Evolutionary conservation across 2,797 vertebrate species (phyloP), one percentile per base, ranked within the genome.

Genomic region (Manis pentadactyla): DNA sequence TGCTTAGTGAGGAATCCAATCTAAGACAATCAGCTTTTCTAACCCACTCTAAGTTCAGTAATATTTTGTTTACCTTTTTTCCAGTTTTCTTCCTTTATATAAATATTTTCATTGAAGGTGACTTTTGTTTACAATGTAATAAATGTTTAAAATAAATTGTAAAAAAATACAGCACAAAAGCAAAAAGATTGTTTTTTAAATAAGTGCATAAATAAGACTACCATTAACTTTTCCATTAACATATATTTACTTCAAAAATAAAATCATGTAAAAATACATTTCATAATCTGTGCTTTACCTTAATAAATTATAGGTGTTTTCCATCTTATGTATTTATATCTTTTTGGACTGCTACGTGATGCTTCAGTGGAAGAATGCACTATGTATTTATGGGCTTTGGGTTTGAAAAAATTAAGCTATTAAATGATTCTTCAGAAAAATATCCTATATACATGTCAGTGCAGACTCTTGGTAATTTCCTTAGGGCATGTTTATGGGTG

Each of bases 381-480:
- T 71, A n/a, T 37, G 7, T 17, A 59, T 74, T 57, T 90, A 77
- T 13, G 53, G 31, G 34, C 2, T 75, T 96, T 19, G 3, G 19
- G 14, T 69, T 95, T 84, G 25, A 61, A 84, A 83, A 95, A 63
- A 34, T 25, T 55, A 37, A 64, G 23, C 63, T 51, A 69, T 69
- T 53, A 64, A 95, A 87, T 85, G n/a, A 69, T 51, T 91, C 81
- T 64, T 9, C 39, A 88, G 53, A 73, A 93, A 46, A 90, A 89
- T 85, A 85, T 31, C 37, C 5, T 34, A 0, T 13, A 42, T 5
- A 46, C 27, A 14, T 63, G 25, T 64, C 61, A 66, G 29, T 55
- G 25, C 19, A 59, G 66, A 73, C 63, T 82, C n/a, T 55, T 21
- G 15, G 27, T 78, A 63, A 53, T 86, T 82, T 82, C 37, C n/a